Base-by-base conservation (phyloP, 2,888 invertebrate species). In the Allophyes oxyacanthae region DNA sequence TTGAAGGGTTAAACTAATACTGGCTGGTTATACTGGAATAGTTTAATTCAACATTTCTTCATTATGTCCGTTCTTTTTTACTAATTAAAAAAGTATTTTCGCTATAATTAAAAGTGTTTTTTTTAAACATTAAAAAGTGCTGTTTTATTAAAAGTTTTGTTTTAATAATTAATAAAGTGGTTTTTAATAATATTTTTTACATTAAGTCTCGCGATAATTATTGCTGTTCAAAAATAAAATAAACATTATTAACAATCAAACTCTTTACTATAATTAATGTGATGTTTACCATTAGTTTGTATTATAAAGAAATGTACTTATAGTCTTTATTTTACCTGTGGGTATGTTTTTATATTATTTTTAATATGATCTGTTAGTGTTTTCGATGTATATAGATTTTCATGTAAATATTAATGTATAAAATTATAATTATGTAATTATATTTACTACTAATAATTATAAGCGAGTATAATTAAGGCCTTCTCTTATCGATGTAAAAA, bases 281-380 rank as follows among this genome's bases (percentile, higher is more conserved):
- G 88, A 89, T 87, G 88, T 85, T 91, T 86, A 91, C 91, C 90
- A 90, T 84, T 89, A 90, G 85, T 81, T 84, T 72, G 54, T 63
- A 69, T 53, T 32, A 62, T 58, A 72, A 76, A 64, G 55, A 56
- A 67, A 64, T 68, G 67, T 73, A 67, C 64, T 67, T 68, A 63
- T 70, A 63, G 57, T 70, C 60, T 42, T 61, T 67, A 70, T 69
- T 64, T 74, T 74, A 74, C 74, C 69, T 36, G 0, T 62, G 56
- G 64, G 67, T 72, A 75, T 70, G 49, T 65, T 73, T 76, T 60
- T 56, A 72, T 75, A 75, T n/a, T n/a, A n/a, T 72, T 75, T 51
- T 74, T 79, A 74, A 73, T 60, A 72, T 83, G 91, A 91, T 90
- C 90, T 91, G 90, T 88, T 88, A 85, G 81, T 42, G 56, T 77